Base-by-base conservation (phyloP, 2,888 invertebrate genomes). In the Elmis aenea region DNA sequence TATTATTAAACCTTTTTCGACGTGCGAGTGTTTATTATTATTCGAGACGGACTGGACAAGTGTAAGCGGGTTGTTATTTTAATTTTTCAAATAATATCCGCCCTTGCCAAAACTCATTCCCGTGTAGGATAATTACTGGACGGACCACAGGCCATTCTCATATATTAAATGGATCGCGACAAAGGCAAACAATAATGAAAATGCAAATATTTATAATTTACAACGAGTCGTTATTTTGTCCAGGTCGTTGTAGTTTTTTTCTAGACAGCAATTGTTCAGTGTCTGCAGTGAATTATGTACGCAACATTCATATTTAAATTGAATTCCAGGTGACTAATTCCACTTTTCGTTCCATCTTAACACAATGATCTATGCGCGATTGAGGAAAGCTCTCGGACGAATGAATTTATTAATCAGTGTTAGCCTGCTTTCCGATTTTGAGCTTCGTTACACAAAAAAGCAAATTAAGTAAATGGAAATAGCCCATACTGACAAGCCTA, bases 381-480 rank as follows among this genome's bases (percentile, higher is more conserved):
- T n/a, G n/a, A n/a, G n/a, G n/a, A n/a, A n/a, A n/a, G n/a, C n/a
- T n/a, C n/a, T n/a, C n/a, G n/a, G n/a, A n/a, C n/a, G n/a, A n/a
- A n/a, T n/a, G n/a, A n/a, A n/a, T n/a, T n/a, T n/a, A n/a, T n/a
- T n/a, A n/a, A n/a, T n/a, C n/a, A n/a, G n/a, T n/a, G n/a, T n/a
- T n/a, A n/a, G n/a, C n/a, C n/a, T n/a, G n/a, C n/a, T n/a, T n/a
- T 30, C 18, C 13, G 30, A 25, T 30, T 36, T 30, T 32, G 26
- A 38, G 31, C 22, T 32, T 22, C 14, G 22, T n/a, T 25, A 21
- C 13, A 32, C 33, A 50, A 52, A 50, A 44, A 45, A 42, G 38
- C 46, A 42, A 50, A 52, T 52, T 48, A 51, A 52, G 46, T 45
- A 50, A 52, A 52, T 52, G 49, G 50, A 50, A 48, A 46, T 42